Conservation (phyloP, 2,113 vertebrate species). For the Tauraco erythrolophus region DNA sequence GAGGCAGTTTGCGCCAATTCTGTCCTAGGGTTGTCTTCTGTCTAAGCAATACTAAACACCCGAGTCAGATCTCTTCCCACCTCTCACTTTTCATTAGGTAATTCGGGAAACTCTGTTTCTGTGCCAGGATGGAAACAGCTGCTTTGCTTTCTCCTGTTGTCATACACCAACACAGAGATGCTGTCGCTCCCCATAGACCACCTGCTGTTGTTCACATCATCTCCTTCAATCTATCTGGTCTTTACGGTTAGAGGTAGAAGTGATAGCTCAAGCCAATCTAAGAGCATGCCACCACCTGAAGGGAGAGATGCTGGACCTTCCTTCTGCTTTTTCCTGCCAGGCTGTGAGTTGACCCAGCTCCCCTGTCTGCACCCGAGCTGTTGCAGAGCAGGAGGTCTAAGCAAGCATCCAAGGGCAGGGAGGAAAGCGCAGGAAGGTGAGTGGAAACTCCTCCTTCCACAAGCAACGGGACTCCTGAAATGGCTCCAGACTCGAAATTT, state of each 20-base stretch:
- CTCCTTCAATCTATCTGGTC: neutral
- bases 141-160: neutral
- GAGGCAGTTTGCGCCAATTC: neutral
- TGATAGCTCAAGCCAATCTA: neutral
- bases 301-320: neutral
- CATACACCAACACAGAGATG: neutral
- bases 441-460: neutral
- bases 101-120: neutral
- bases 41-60: neutral
- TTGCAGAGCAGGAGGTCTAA: neutral
- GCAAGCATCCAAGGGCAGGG: neutral
- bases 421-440: rapidly evolving
- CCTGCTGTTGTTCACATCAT: neutral
- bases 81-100: neutral
- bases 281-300: neutral
- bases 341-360: neutral
- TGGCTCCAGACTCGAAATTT: neutral
- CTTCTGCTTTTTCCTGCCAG: neutral
- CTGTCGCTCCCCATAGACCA: neutral
- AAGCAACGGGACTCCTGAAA: neutral
- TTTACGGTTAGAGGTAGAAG: neutral
- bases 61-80: neutral
- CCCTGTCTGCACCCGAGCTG: neutral
- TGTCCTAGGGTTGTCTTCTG: neutral
- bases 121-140: neutral